Evolutionary conservation across 2,888 invertebrate species (phyloP).

Genomic region (Microctonus hyperodae): DNA sequence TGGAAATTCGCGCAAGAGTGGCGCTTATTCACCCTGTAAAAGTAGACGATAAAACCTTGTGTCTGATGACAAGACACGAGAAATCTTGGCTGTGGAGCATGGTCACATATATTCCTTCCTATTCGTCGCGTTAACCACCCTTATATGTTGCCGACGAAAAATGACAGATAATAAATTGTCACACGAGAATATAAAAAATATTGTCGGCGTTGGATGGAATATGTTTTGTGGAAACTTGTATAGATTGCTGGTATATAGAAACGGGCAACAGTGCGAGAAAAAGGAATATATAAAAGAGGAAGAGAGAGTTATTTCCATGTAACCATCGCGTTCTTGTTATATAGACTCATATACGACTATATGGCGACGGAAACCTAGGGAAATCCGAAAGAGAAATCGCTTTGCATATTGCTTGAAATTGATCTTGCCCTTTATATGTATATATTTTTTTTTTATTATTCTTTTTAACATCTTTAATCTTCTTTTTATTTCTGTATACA

Average conservation of each 20-base stretch:
- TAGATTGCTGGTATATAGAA: conserved; percentile 6
- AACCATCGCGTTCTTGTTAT: conserved; percentile 32
- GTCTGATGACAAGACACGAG: conserved; percentile 31
- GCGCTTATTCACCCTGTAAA: conserved; percentile 56
- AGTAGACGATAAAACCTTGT: conserved; percentile 53
- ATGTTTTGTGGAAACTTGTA: conserved; percentile 13
- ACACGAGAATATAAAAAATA: conserved; percentile 49
- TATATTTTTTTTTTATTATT: background rate
- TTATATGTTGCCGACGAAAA: conserved; percentile 44
- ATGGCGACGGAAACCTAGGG: conserved; percentile 30
- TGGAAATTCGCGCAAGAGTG: conserved; percentile 56
- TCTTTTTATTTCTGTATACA: background rate
- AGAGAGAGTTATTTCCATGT: conserved; percentile 27
- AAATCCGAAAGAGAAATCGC: conserved; percentile 51
- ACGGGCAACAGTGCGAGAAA: conserved; percentile 5
- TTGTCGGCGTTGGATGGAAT: conserved; percentile 25
- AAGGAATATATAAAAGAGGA: conserved; percentile 16
- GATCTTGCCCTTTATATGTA: conserved; percentile 42
- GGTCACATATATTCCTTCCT: conserved; percentile 22
- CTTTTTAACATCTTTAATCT: background rate
- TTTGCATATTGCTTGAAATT: conserved; percentile 56
- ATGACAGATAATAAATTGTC: conserved; percentile 56
- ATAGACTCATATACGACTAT: conserved; percentile 31
- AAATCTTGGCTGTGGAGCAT: conserved; percentile 32
- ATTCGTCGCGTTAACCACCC: conserved; percentile 28